Evolutionary conservation across 2,113 vertebrate species (phyloP).

Genomic region (Nothobranchius kuhntae): DNA sequence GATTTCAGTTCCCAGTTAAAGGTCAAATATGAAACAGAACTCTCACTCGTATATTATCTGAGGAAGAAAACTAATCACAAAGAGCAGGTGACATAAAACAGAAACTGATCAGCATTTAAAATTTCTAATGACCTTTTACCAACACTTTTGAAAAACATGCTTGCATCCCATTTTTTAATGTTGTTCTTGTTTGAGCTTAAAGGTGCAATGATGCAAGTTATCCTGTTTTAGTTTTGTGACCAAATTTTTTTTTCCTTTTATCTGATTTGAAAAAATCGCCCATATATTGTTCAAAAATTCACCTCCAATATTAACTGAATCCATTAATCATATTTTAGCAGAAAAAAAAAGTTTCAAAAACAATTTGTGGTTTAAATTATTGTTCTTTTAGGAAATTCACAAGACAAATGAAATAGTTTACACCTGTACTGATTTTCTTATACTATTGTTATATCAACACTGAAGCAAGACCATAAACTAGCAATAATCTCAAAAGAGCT

Average conservation of each 20-base stretch:
- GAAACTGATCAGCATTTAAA: neutral
- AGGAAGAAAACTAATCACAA: neutral
- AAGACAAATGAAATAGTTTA: neutral
- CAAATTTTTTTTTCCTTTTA: no score
- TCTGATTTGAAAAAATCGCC: no score
- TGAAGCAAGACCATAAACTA: neutral
- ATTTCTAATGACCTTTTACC: neutral
- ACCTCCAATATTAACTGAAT: no score
- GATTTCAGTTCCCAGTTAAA: neutral
- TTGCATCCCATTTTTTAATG: neutral
- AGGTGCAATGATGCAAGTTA: neutral
- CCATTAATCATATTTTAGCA: no score
- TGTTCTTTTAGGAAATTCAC: neutral
- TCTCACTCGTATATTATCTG: no score
- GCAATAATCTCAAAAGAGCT: neutral
- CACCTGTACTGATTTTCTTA: constrained; percentile 41
- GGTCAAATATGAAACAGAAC: neutral
- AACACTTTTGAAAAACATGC: neutral
- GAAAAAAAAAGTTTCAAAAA: neutral
- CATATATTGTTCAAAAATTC: no score
- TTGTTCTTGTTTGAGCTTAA: neutral
- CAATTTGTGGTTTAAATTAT: neutral
- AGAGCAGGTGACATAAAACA: neutral
- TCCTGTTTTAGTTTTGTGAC: no score
- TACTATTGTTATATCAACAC: constrained; percentile 35